These are phyloP conservation scores for Ceyx melanurus DNA, from an alignment of 2,113 vertebrate genomes.

Conservation along the genomic window DNA sequence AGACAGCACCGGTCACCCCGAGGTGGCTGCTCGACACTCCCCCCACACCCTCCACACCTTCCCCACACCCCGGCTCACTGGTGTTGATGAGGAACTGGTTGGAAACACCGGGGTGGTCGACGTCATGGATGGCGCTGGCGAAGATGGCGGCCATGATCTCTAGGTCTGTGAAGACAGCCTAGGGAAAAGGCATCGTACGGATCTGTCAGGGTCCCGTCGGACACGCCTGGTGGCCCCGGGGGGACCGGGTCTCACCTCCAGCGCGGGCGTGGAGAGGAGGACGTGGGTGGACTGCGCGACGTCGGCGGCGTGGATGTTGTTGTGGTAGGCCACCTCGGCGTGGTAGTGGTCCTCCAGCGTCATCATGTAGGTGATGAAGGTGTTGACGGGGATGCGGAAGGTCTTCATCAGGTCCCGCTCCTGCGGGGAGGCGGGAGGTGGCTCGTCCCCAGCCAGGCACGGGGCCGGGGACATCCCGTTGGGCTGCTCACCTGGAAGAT, in stretches of 20 bases:
- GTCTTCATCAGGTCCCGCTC: slow-evolving; percentile 91
- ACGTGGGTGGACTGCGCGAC: slow-evolving; percentile 92
- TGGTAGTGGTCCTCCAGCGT: slow-evolving; percentile 92
- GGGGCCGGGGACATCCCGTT: fast-evolving
- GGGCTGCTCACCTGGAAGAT: slow-evolving; percentile 86
- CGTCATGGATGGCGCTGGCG: slow-evolving; percentile 90
- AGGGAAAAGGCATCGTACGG: neutral
- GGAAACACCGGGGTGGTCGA: slow-evolving; percentile 91
- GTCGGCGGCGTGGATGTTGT: slow-evolving; percentile 90
- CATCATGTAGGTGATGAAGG: slow-evolving; percentile 89
- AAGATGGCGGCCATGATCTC: slow-evolving; percentile 92
- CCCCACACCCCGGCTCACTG: slow-evolving; percentile 76
- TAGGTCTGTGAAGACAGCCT: slow-evolving; percentile 92
- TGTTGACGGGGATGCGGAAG: slow-evolving; percentile 87
- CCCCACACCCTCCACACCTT: fast-evolving
- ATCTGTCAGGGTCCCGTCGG: fast-evolving
- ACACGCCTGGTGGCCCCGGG: neutral
- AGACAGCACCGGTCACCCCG: neutral
- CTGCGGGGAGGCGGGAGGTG: slow-evolving; percentile 27
- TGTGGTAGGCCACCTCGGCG: slow-evolving; percentile 89
- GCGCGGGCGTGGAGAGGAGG: slow-evolving; percentile 85
- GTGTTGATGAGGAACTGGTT: slow-evolving; percentile 97
- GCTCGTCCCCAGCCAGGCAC: fast-evolving
- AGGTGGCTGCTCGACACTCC: neutral
- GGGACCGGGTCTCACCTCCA: slow-evolving; percentile 77